Base-by-base conservation (phyloP, 2,888 invertebrate species). In the Steinernema hermaphroditum region DNA sequence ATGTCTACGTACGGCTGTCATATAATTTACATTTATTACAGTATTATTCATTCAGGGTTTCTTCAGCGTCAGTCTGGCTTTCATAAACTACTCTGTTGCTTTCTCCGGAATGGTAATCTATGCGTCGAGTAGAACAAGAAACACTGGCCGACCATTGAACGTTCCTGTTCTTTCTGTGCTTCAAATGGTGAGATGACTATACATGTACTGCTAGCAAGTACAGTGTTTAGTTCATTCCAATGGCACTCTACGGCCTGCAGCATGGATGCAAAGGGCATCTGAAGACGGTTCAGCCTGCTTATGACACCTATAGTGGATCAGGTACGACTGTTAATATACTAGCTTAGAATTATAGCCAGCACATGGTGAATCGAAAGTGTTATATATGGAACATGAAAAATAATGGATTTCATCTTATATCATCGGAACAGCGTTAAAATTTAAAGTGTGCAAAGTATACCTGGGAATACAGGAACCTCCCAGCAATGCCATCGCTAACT, bases 261-360 rank as follows among this genome's bases (percentile, higher is more conserved):
- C 68, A 72, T 4, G 81, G 81, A 14, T 81, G 81, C 72, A 80
- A 81, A 62, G 80, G 80, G 1, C 80, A 80, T 72, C 72, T 81
- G 2, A 50, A 76, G 0, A 75, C 79, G 32, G 29, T 74, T n/a
- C 80, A 81, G 50, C 78, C 78, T 8, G 50, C 74, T 27, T 81
- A 80, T 62, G 68, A 75, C 49, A 77, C 76, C 14, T 81, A 79
- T 80, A 4, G 79, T 75, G 22, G 78, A 77, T 80, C 19, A 54
- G 34, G 19, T 43, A 34, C 41, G 24, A n/a, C n/a, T n/a, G n/a
- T n/a, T n/a, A n/a, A n/a, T n/a, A n/a, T n/a, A n/a, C n/a, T n/a
- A n/a, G n/a, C n/a, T n/a, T n/a, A n/a, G n/a, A n/a, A n/a, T n/a
- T n/a, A n/a, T n/a, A n/a, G n/a, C n/a, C n/a, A n/a, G n/a, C n/a